A percentile compares a stretch with the other conserved stretches of the same genome.
phyloP scores from a whole-genome alignment of 2,113 vertebrate genomes.

The Megaceryle maxima region DNA sequence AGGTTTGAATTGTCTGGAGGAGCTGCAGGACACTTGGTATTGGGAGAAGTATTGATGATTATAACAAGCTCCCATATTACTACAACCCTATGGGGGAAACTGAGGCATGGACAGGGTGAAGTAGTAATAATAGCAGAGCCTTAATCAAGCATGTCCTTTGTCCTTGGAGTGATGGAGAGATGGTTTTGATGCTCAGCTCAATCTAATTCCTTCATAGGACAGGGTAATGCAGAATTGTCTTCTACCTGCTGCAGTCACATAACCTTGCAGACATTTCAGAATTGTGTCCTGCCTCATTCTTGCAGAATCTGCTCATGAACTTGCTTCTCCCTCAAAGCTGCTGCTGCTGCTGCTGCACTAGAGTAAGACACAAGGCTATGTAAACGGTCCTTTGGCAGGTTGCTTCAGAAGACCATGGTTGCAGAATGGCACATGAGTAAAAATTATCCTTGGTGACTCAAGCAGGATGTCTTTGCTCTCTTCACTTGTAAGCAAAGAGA shows the following conservation, averaged over 20 bases:
- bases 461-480: not conserved
- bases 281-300: not conserved
- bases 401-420: not conserved
- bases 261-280: not conserved
- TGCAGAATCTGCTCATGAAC: not conserved
- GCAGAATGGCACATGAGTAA: not conserved
- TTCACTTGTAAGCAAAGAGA: not conserved
- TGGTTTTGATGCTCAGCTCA: not conserved
- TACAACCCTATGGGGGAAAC: not conserved
- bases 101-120: not conserved
- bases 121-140: not conserved
- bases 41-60: not conserved
- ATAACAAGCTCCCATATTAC: fast-evolving
- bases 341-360: not conserved
- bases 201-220: not conserved
- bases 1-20: not conserved
- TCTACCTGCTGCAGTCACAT: not conserved
- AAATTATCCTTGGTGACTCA: not conserved
- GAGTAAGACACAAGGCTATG: not conserved
- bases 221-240: not conserved
- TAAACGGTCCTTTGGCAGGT: not conserved
- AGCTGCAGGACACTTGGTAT: not conserved
- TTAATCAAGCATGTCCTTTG: not conserved
- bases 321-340: not conserved
- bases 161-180: not conserved